phyloP scores from a whole-genome alignment of 2,113 vertebrate genomes.

The Sorex araneus region DNA sequence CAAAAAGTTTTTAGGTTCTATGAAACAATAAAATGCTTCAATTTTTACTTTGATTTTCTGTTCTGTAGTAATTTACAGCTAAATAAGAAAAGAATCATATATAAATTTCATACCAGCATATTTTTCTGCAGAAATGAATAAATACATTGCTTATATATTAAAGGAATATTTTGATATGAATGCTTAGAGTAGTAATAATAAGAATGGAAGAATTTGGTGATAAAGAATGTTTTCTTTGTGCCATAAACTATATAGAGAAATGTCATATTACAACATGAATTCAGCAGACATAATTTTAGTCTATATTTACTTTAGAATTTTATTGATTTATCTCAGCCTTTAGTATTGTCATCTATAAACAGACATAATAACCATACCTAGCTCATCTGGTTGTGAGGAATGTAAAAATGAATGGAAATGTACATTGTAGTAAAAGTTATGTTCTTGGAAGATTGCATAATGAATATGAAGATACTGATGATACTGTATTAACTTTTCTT shows the following conservation, averaged over 20 bases:
- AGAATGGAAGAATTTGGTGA: not conserved
- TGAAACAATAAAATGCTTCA: not conserved
- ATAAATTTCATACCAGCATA: not conserved
- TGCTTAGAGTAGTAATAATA: not conserved
- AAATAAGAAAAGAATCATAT: constrained; percentile 3
- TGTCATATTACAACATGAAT: not conserved
- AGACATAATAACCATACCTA: not conserved
- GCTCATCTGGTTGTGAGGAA: not conserved
- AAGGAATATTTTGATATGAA: not conserved
- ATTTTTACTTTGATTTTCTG: constrained; percentile 37
- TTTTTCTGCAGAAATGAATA: not conserved
- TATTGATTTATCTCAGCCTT: not conserved
- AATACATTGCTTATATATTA: not conserved
- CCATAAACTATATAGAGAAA: not conserved
- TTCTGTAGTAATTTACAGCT: not conserved
- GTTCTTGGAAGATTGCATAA: not conserved
- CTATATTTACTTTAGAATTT: not conserved
- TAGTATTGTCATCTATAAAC: not conserved
- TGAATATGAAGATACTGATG: not conserved
- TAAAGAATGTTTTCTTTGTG: not conserved
- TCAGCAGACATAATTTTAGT: constrained; percentile 3
- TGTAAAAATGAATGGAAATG: constrained; percentile 43
- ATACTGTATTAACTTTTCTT: not conserved
- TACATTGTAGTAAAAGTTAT: not conserved
- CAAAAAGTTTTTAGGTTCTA: not conserved